Percentiles rank a stretch among this genome's conserved stretches.
phyloP scores from a whole-genome alignment of 2,797 vertebrate genomes.

The Phoeniculus purpureus region DNA sequence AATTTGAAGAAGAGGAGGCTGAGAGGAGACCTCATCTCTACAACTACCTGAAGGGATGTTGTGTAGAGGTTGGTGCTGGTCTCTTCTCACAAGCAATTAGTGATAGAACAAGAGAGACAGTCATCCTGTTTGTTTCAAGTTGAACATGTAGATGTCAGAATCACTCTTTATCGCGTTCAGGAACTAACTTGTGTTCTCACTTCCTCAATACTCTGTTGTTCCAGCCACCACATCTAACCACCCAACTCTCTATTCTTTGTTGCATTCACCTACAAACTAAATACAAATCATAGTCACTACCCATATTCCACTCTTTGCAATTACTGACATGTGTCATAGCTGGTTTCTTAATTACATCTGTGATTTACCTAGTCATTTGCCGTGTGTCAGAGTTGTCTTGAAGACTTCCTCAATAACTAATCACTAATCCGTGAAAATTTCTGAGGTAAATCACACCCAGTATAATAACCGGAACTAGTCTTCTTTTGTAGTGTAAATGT shows the following conservation, averaged over 20 bases:
- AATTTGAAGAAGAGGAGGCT: too few relatives aligned
- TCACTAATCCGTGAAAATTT: not conserved
- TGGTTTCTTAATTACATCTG: not conserved
- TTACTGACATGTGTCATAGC: not conserved
- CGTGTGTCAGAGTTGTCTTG: not conserved
- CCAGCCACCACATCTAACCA: not conserved
- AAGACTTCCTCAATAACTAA: not conserved
- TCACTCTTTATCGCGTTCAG: not conserved
- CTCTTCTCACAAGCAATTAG: too few relatives aligned
- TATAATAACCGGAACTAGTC: not conserved
- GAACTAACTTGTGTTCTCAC: not conserved
- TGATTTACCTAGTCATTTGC: not conserved
- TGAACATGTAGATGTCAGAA: not conserved
- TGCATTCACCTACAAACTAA: not conserved
- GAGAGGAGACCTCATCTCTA: too few relatives aligned
- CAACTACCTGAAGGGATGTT: too few relatives aligned
- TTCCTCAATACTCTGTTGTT: not conserved
- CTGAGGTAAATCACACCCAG: not conserved
- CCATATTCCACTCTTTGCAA: not conserved
- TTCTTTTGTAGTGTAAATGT: not conserved
- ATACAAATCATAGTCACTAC: not conserved
- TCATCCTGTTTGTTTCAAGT: not conserved
- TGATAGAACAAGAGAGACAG: too few relatives aligned
- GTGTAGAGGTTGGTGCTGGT: too few relatives aligned
- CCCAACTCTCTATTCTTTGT: not conserved